A percentile compares a stretch with the other conserved stretches of the same genome.
Conservation (phyloP, 1,140 invertebrate species). For the Melipona quadrifasciata region DNA sequence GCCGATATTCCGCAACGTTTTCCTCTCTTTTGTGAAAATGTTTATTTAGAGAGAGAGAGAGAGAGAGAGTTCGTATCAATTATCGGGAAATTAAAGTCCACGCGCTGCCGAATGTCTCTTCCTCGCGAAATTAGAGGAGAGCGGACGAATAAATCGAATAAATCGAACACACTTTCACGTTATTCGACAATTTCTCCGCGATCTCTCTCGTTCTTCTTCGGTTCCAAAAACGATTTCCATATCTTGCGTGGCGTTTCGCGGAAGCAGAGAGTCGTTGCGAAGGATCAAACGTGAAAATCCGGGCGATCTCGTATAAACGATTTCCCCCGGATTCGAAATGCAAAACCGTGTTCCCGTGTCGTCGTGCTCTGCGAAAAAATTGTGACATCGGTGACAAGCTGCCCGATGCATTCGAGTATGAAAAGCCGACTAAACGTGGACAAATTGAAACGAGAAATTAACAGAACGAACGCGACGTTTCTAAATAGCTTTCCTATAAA, state of each 20-base stretch:
- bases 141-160: neutral
- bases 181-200: conserved; percentile 10
- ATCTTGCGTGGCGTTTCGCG: neutral
- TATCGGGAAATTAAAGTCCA: neutral
- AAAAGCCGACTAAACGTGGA: neutral
- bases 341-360: neutral
- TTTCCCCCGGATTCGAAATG: neutral
- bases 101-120: neutral
- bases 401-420: neutral
- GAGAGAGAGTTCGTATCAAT: neutral
- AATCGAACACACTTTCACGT: conserved; percentile 20
- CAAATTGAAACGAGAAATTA: neutral
- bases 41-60: neutral
- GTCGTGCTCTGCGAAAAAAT: neutral
- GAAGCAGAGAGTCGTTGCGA: neutral
- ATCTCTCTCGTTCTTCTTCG: neutral
- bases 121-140: conserved; percentile 7
- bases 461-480: no score
- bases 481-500: no score
- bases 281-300: conserved; percentile 20
- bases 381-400: neutral
- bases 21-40: neutral
- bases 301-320: conserved; percentile 9
- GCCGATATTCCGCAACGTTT: neutral
- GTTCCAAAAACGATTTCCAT: neutral